Conservation (phyloP, 2,113 vertebrate genomes). For the Uria lomvia region DNA sequence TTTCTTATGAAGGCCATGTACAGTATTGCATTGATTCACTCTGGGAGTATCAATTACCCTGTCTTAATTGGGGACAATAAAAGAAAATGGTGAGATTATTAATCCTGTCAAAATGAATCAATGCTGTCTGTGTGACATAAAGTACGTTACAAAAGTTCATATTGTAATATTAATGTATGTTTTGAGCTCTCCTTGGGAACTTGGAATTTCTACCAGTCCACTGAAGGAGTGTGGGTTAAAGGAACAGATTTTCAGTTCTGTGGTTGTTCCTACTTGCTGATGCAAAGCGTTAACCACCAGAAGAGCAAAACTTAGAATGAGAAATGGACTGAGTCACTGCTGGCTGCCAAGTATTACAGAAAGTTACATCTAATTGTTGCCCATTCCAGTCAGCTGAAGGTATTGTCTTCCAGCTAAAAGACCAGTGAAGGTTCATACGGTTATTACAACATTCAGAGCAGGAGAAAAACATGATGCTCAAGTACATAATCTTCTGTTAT, state of each 20-base stretch:
- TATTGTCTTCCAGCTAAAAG: background rate
- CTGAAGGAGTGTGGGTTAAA: background rate
- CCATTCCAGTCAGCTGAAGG: background rate
- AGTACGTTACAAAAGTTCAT: background rate
- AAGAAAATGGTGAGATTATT: background rate
- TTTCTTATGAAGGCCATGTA: background rate
- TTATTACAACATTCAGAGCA: background rate
- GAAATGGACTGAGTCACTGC: background rate
- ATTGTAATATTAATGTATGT: background rate
- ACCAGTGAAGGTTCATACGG: background rate
- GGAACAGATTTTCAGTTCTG: background rate
- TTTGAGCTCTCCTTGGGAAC: background rate
- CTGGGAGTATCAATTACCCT: background rate
- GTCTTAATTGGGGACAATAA: background rate
- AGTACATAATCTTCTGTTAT: background rate
- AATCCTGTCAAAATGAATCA: slow-evolving; percentile 15
- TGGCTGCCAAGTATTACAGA: background rate
- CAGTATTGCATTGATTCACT: background rate
- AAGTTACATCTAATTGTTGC: background rate
- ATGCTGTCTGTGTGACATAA: background rate
- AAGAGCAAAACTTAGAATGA: background rate
- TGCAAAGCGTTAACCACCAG: background rate
- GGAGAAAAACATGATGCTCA: background rate
- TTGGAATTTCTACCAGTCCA: background rate
- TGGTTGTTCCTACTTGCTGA: background rate